Evolutionary conservation across 92 coral and sea anemone species (phyloP).

Genomic region (Anthopleura xanthogrammica): DNA sequence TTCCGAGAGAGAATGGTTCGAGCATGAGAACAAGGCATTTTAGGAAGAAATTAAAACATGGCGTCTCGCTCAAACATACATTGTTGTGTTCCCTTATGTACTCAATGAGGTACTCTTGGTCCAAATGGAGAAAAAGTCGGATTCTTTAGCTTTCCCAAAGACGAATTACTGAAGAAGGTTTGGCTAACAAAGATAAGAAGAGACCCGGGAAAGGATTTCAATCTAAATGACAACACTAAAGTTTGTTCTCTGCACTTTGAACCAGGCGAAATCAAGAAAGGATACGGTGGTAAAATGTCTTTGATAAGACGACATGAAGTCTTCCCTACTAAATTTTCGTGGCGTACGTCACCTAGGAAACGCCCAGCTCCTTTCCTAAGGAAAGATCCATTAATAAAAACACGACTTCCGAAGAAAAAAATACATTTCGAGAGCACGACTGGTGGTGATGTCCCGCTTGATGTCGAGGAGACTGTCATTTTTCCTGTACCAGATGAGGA

Average conservation of each 20-base stretch:
- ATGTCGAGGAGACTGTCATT: no score
- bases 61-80: neutral
- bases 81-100: neutral
- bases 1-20: neutral
- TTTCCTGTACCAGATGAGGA: no score
- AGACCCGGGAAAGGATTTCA: conserved; percentile 3
- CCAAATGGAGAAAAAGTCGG: conserved; percentile 33
- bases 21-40: conserved; percentile 4
- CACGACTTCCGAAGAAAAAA: no score
- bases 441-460: no score
- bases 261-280: conserved; percentile 34
- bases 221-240: conserved; percentile 15
- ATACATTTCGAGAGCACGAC: no score
- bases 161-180: conserved; percentile 2
- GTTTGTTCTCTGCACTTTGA: conserved; percentile 33
- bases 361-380: conserved; percentile 13
- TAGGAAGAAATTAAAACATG: neutral
- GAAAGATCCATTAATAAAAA: neutral
- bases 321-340: conserved; percentile 25
- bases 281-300: conserved; percentile 19
- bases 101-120: conserved; percentile 19
- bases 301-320: conserved; percentile 20
- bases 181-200: conserved; percentile 26
- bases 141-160: conserved; percentile 5
- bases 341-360: conserved; percentile 36